These are phyloP conservation scores for Hippocampus abdominalis DNA, from an alignment of 2,113 vertebrate genomes.

Conservation along the genomic window DNA sequence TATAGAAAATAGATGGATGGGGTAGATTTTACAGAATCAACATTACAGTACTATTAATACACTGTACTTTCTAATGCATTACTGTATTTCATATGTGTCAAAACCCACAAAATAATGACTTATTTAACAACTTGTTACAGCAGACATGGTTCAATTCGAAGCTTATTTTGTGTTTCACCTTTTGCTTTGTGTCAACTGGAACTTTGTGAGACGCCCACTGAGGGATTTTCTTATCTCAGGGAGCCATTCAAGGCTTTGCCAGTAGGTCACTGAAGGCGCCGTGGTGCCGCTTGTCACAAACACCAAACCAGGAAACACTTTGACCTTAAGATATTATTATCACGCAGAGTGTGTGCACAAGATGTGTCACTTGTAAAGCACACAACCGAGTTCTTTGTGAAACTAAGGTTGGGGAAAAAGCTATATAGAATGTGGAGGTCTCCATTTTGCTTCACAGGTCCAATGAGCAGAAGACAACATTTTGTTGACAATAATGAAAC, in stretches of 20 bases:
- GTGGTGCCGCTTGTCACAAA: not conserved
- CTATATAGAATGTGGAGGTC: not conserved
- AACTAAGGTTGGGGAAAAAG: not conserved
- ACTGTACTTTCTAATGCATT: too few species aligned
- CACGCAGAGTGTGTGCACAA: not conserved
- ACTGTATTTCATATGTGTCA: too few species aligned
- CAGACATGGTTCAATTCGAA: not conserved
- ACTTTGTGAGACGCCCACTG: not conserved
- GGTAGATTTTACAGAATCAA: too few species aligned
- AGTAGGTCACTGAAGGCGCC: not conserved
- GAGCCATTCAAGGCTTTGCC: constrained; percentile 5
- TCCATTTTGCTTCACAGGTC: not conserved
- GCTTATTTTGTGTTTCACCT: not conserved
- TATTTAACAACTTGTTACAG: not conserved
- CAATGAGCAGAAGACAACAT: not conserved
- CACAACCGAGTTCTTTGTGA: not conserved
- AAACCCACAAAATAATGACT: not conserved
- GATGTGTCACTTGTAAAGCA: not conserved
- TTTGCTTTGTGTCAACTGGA: not conserved
- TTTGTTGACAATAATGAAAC: not conserved
- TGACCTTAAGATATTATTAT: constrained; percentile 9
- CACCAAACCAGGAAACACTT: constrained; percentile 1
- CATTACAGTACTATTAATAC: too few species aligned
- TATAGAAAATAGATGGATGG: too few species aligned
- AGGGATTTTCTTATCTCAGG: not conserved